phyloP scores from a whole-genome alignment of 2,888 invertebrate genomes.

The Lymantria dispar region DNA sequence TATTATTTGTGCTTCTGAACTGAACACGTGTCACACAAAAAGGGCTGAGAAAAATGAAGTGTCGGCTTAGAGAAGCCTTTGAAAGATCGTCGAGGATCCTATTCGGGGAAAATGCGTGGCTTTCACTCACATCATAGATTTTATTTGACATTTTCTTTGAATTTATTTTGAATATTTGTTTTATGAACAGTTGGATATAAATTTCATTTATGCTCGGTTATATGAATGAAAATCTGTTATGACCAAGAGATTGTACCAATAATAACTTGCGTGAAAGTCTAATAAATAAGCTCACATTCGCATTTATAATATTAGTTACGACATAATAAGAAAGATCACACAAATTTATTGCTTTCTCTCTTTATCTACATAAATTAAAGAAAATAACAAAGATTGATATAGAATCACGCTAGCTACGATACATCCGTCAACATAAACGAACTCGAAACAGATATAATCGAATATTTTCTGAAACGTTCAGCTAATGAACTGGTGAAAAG shows the following conservation, averaged over 20 bases:
- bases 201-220: too few species aligned
- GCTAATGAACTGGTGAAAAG: slow-evolving; percentile 30
- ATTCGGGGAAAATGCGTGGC: slow-evolving; percentile 20
- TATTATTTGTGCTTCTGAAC: slow-evolving; percentile 25
- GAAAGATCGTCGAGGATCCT: slow-evolving; percentile 28
- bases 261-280: too few species aligned
- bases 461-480: slow-evolving; percentile 11
- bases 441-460: slow-evolving; percentile 7
- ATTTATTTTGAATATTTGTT: slow-evolving; percentile 6
- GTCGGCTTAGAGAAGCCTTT: slow-evolving; percentile 54
- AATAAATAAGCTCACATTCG: too few species aligned
- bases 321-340: too few species aligned
- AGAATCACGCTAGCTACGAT: slow-evolving; percentile 1
- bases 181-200: neutral
- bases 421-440: slow-evolving; percentile 4
- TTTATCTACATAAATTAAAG: too few species aligned
- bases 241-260: too few species aligned
- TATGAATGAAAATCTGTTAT: too few species aligned
- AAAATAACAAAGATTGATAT: too few species aligned
- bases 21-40: slow-evolving; percentile 33
- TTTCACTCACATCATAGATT: slow-evolving; percentile 23
- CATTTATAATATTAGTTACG: too few species aligned
- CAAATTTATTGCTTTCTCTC: too few species aligned
- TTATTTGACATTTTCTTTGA: slow-evolving; percentile 7
- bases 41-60: slow-evolving; percentile 43